Evolutionary conservation across 2,888 invertebrate genomes (phyloP).

Genomic region (Apantesis nais): DNA sequence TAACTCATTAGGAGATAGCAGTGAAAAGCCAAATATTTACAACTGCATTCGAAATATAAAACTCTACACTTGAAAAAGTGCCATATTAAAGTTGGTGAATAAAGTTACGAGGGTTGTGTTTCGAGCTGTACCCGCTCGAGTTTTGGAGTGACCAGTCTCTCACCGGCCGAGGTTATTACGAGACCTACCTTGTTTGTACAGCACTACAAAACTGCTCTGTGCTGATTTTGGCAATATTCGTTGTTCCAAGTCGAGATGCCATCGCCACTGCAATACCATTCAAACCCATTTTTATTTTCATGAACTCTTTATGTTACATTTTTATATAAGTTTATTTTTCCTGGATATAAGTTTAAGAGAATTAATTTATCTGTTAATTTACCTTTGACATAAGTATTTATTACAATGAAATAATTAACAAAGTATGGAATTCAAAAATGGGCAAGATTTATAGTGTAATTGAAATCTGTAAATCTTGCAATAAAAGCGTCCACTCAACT

Average conservation of each 20-base stretch:
- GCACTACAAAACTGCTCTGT: conserved; percentile 73
- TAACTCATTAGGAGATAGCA: conserved; percentile 75
- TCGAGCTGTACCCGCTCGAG: conserved; percentile 66
- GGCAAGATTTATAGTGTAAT: conserved; percentile 48
- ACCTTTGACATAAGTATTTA: too few relatives aligned
- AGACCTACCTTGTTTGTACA: conserved; percentile 71
- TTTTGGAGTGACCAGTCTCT: conserved; percentile 69
- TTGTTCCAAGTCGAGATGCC: conserved; percentile 46
- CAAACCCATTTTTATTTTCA: conserved; percentile 35
- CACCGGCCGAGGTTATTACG: conserved; percentile 68
- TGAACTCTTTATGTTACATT: conserved; percentile 30
- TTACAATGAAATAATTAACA: conserved; percentile 25
- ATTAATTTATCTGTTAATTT: too few relatives aligned
- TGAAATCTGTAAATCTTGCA: conserved; percentile 61
- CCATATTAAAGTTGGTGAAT: conserved; percentile 67
- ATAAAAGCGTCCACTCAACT: conserved; percentile 64
- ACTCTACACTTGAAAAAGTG: conserved; percentile 73
- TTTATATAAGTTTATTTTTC: too few relatives aligned
- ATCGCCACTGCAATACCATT: conserved; percentile 25
- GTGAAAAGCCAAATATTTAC: conserved; percentile 76
- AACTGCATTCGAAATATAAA: conserved; percentile 75
- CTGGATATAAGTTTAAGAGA: too few relatives aligned
- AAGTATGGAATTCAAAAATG: conserved; percentile 39
- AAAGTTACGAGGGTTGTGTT: conserved; percentile 63
- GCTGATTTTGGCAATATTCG: conserved; percentile 73